Evolutionary conservation across 2,113 vertebrate species (phyloP).

Genomic region (Pantherophis guttatus): DNA sequence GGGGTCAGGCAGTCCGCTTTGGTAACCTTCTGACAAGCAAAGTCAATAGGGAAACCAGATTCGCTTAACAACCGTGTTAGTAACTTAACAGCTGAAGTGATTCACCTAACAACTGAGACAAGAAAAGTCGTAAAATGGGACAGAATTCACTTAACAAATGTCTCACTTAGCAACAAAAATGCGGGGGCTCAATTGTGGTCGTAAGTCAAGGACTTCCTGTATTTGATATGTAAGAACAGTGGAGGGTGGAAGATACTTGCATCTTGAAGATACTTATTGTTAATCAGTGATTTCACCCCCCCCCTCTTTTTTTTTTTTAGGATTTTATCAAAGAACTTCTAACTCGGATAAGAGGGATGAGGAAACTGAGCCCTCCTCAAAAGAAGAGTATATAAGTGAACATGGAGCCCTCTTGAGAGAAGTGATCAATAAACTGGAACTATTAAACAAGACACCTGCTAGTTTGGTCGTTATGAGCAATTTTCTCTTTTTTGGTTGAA

Average conservation of each 20-base stretch:
- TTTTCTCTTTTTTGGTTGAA: constrained; percentile 56
- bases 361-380: constrained; percentile 90
- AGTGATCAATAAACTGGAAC: constrained; percentile 56
- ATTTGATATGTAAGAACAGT: not conserved
- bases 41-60: not conserved
- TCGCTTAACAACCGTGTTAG: no score
- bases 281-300: not conserved
- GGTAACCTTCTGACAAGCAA: not conserved
- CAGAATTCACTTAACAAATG: not conserved
- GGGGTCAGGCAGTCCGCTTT: not conserved
- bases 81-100: not conserved
- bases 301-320: constrained; percentile 61
- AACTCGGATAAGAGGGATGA: constrained; percentile 94
- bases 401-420: constrained; percentile 54
- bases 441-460: constrained; percentile 65
- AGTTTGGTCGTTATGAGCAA: constrained; percentile 64
- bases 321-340: constrained; percentile 93
- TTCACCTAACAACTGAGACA: not conserved
- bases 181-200: not conserved
- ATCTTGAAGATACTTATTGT: not conserved
- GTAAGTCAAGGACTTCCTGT: not conserved
- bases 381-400: constrained; percentile 89
- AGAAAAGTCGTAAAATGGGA: not conserved
- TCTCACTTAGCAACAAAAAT: not conserved
- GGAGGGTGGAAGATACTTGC: not conserved